These are phyloP conservation scores for Catostylus mosaicus DNA, from an alignment of 30 jellyfish, hydroid and myxozoan species.

Conservation along the genomic window DNA sequence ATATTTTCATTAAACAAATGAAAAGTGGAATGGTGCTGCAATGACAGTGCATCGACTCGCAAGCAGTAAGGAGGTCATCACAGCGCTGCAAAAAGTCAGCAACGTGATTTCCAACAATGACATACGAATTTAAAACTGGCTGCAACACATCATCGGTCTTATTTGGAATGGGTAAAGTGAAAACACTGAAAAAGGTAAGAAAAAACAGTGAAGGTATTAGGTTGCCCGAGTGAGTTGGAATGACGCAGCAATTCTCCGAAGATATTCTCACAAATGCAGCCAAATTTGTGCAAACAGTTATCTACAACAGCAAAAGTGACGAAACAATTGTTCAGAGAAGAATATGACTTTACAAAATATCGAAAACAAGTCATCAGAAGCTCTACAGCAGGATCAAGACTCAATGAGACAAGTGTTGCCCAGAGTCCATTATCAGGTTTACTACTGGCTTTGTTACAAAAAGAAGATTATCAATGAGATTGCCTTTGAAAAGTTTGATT, in stretches of 20 bases:
- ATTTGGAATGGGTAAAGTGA: slow-evolving; percentile 14
- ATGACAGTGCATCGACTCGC: slow-evolving; percentile 25
- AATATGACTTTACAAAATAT: too few relatives aligned
- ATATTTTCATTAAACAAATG: too few relatives aligned
- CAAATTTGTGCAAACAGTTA: slow-evolving; percentile 19
- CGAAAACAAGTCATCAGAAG: too few relatives aligned
- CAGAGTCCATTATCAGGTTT: too few relatives aligned
- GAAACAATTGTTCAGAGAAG: slow-evolving; percentile 4
- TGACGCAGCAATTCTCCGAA: slow-evolving; percentile 13
- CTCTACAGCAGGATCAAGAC: too few relatives aligned
- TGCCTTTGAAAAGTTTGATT: slow-evolving; percentile 2
- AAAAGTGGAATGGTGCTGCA: slow-evolving; percentile 3
- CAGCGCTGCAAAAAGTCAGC: slow-evolving; percentile 15
- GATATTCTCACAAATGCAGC: slow-evolving; percentile 17
- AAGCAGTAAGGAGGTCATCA: slow-evolving; percentile 7
- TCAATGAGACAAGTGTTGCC: too few relatives aligned
- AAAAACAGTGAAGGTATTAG: slow-evolving; percentile 2
- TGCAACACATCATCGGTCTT: slow-evolving; percentile 26
- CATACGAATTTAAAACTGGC: background rate
- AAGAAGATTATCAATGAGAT: too few relatives aligned
- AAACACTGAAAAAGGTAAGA: slow-evolving; percentile 10
- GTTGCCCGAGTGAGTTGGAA: slow-evolving; percentile 15
- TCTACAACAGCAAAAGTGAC: slow-evolving; percentile 15
- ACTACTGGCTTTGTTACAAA: too few relatives aligned
- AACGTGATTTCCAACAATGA: slow-evolving; percentile 19